Evolutionary conservation across 2,113 vertebrate species (phyloP).

Genomic region (Serilophus lunatus): DNA sequence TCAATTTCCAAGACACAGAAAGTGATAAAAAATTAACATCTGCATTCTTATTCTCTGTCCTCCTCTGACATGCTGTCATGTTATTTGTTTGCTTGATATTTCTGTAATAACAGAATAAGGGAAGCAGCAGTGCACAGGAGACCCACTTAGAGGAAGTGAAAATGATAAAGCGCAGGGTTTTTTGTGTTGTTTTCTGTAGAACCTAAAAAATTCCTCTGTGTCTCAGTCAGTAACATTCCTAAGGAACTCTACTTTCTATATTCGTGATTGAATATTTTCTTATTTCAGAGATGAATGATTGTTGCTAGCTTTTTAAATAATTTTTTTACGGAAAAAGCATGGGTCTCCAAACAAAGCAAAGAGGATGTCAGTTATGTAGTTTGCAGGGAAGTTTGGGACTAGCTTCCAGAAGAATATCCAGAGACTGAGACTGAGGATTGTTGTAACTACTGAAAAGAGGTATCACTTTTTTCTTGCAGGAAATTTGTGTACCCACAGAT

Average conservation of each 20-base stretch:
- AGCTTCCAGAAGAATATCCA: neutral
- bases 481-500: neutral
- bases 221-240: neutral
- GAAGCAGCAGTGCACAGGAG: neutral
- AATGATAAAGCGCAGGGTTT: neutral
- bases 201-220: neutral
- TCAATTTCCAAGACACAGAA: neutral
- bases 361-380: fast-evolving
- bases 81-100: neutral
- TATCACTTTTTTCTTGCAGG: neutral
- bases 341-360: neutral
- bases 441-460: neutral
- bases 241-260: neutral
- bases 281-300: neutral
- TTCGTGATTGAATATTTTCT: neutral
- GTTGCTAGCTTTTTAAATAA: neutral
- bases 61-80: neutral
- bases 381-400: neutral
- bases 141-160: neutral
- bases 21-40: neutral
- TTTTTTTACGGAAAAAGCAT: neutral
- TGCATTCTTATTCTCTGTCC: neutral
- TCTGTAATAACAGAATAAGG: neutral
- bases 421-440: neutral
- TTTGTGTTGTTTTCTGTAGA: fast-evolving